Conservation (phyloP, 1,140 invertebrate species). For the Hyphantria cunea region DNA sequence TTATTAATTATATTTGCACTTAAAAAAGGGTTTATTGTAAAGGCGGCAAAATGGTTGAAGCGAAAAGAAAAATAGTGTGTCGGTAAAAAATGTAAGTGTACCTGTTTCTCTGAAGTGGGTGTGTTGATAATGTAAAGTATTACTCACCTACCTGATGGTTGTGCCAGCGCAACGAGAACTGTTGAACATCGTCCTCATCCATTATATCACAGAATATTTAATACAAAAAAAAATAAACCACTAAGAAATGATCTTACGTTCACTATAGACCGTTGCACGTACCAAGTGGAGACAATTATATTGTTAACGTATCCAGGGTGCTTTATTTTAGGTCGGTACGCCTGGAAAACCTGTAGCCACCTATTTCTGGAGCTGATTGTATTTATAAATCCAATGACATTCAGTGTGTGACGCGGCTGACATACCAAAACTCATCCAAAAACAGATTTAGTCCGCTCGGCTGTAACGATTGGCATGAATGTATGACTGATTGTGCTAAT, state of each 20-base stretch:
- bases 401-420: conserved; percentile 73
- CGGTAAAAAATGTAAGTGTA: conserved; percentile 35
- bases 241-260: conserved; percentile 31
- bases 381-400: conserved; percentile 83
- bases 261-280: conserved; percentile 43
- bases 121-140: conserved; percentile 51
- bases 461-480: conserved; percentile 73
- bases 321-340: conserved; percentile 81
- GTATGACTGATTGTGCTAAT: conserved; percentile 65
- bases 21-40: not conserved
- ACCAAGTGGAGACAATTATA: conserved; percentile 64
- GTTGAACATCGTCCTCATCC: conserved; percentile 84
- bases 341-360: conserved; percentile 82
- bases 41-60: conserved; percentile 19
- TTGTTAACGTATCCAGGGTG: conserved; percentile 81
- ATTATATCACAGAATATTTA: conserved; percentile 43
- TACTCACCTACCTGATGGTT: conserved; percentile 87
- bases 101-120: conserved; percentile 39
- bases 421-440: conserved; percentile 81
- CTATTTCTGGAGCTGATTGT: conserved; percentile 82
- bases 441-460: conserved; percentile 74
- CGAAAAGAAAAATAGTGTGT: conserved; percentile 6
- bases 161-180: conserved; percentile 91
- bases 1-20: too few relatives aligned
- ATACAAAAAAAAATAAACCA: conserved; percentile 4